Percentiles rank a stretch among this genome's conserved stretches.
Evolutionary conservation across 2,888 invertebrate species (phyloP).

Genomic region (Vanessa cardui): DNA sequence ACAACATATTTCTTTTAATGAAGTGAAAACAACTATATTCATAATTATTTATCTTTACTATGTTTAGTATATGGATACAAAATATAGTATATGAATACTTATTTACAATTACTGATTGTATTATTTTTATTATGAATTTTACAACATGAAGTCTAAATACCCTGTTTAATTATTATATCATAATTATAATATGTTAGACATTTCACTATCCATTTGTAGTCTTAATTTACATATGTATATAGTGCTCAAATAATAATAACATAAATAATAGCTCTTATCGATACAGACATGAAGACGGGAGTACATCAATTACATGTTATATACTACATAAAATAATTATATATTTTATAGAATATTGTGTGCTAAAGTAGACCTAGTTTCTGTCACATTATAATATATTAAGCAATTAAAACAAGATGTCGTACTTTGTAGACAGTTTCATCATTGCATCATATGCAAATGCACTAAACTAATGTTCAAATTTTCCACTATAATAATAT

Average conservation of each 20-base stretch:
- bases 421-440: conserved; percentile 10
- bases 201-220: conserved; percentile 6
- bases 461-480: conserved; percentile 33
- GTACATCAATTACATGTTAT: conserved; percentile 6
- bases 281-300: background rate
- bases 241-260: conserved; percentile 15
- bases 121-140: background rate
- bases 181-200: conserved; percentile 4
- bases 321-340: background rate
- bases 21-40: background rate
- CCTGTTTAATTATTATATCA: conserved; percentile 3
- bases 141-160: background rate
- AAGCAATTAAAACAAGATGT: conserved; percentile 15
- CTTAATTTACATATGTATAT: conserved; percentile 6
- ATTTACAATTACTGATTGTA: background rate
- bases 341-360: conserved; percentile 8
- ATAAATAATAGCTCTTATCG: background rate
- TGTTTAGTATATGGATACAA: background rate
- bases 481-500: conserved; percentile 26
- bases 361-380: conserved; percentile 20
- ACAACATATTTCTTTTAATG: background rate
- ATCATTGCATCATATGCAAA: conserved; percentile 22
- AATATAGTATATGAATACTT: background rate
- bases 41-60: background rate
- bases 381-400: conserved; percentile 18